Percentiles rank a stretch among this genome's conserved stretches.
Conservation (phyloP, 2,113 vertebrate species). For the Colinus virginianus region DNA sequence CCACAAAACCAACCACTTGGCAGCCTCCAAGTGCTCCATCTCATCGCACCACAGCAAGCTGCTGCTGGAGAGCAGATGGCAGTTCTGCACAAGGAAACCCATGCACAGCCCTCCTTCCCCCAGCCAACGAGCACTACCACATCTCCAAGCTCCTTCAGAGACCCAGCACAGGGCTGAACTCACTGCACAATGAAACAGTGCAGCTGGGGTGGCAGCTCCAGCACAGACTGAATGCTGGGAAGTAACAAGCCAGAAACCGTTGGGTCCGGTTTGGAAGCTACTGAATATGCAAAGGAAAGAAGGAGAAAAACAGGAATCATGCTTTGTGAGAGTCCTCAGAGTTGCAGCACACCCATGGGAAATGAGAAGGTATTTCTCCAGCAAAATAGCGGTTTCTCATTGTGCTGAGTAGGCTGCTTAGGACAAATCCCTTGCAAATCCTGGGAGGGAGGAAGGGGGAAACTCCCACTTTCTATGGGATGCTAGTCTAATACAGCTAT, state of each 20-base stretch:
- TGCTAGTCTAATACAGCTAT: background rate
- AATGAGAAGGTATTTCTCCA: background rate
- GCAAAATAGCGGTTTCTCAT: background rate
- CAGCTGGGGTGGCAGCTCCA: background rate
- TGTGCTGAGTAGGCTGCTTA: background rate
- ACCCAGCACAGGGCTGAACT: background rate
- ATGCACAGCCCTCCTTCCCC: background rate
- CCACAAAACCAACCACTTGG: background rate
- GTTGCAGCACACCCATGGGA: background rate
- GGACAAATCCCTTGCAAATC: background rate
- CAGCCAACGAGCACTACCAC: background rate
- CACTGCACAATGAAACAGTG: background rate
- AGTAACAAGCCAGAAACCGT: background rate
- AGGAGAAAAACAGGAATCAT: background rate
- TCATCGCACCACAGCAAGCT: background rate
- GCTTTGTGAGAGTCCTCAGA: background rate
- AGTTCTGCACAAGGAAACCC: background rate
- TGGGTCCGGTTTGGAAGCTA: background rate
- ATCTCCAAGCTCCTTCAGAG: background rate
- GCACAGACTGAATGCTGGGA: background rate
- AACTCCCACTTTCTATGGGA: background rate
- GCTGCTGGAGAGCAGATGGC: background rate
- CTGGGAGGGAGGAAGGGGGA: background rate
- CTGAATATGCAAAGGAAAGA: background rate
- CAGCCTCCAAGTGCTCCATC: background rate